Base-by-base conservation (phyloP, 2,888 invertebrate species). In the Tenthredo distinguenda region DNA sequence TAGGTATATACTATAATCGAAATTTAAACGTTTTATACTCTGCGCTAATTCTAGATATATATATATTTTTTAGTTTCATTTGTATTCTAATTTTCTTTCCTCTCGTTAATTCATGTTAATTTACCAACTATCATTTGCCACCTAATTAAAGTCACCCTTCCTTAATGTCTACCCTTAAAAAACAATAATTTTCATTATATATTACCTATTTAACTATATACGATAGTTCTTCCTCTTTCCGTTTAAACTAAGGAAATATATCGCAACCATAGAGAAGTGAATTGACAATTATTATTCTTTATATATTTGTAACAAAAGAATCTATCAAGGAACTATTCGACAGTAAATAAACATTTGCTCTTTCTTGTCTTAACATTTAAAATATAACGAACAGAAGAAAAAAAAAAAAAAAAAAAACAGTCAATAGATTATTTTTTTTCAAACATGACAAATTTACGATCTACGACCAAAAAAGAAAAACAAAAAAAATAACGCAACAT, bases 41-140 rank as follows among this genome's bases (percentile, higher is more conserved):
- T 79, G 18, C 43, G 81, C 77, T 71, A 58, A 62, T 77, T 79
- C 85, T 86, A 26, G 85, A 85, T 83, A 34, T 72, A 37, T 58
- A n/a, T 26, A 26, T 26, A 26, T 58, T 83, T 50, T 37, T 40
- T 68, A 15, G 12, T 47, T 18, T n/a, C 7, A 55, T 55, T 55
- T n/a, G 7, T 55, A 7, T 55, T 55, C 6, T 55, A n/a, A 26
- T 43, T 58, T 55, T 84, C 55, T 65, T 71, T 34, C 47, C 31
- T 76, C 26, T 81, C 83, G 55, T 83, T 71, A 85, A 85, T 76
- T 82, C 10, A 65, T 85, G 50, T 71, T 84, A 50, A 34, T 50
- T 83, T 34, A 50, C 71, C 43, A 68, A 65, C 31, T 83, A 68
- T 83, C 83, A 68, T 68, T 71, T 83, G 65, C 83, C 68, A 71